phyloP scores from a whole-genome alignment of 2,888 invertebrate species.

The Lasioglossum vierecki region DNA sequence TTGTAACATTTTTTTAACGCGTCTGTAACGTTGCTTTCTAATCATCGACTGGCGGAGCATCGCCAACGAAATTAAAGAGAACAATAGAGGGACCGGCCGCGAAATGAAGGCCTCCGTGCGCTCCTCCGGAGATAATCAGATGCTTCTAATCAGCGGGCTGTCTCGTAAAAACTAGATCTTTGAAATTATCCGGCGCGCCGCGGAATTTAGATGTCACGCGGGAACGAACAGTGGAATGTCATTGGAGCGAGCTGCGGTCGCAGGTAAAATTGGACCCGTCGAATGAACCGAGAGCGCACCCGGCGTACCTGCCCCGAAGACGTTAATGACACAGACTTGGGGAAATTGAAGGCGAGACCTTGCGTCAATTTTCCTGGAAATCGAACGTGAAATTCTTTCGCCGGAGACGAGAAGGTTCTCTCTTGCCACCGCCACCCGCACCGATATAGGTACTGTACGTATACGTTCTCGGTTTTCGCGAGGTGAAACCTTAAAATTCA shows the following conservation, averaged over 20 bases:
- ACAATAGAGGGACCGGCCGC: constrained; percentile 22
- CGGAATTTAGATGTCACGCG: constrained; percentile 42
- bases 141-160: constrained; percentile 38
- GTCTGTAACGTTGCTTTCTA: not conserved
- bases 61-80: constrained; percentile 39
- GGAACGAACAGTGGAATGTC: constrained; percentile 32
- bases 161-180: constrained; percentile 41
- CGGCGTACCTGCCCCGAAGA: constrained; percentile 14
- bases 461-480: constrained; percentile 7
- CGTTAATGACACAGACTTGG: constrained; percentile 31
- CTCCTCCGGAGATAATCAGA: constrained; percentile 34
- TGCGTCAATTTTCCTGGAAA: constrained; percentile 46
- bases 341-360: constrained; percentile 38
- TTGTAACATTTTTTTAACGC: not conserved
- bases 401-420: not conserved
- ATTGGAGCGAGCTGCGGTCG: constrained; percentile 18
- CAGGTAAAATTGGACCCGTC: constrained; percentile 33
- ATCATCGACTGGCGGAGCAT: constrained; percentile 3
- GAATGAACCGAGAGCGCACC: constrained; percentile 1
- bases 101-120: constrained; percentile 20
- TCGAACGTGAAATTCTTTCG: constrained; percentile 5
- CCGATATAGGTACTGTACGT: not conserved
- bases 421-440: not conserved
- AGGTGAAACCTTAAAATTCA: constrained; percentile 7
- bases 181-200: constrained; percentile 37